Percentiles rank a stretch among this genome's conserved stretches.
phyloP scores from a whole-genome alignment of 2,113 vertebrate genomes.

The Scomber scombrus region DNA sequence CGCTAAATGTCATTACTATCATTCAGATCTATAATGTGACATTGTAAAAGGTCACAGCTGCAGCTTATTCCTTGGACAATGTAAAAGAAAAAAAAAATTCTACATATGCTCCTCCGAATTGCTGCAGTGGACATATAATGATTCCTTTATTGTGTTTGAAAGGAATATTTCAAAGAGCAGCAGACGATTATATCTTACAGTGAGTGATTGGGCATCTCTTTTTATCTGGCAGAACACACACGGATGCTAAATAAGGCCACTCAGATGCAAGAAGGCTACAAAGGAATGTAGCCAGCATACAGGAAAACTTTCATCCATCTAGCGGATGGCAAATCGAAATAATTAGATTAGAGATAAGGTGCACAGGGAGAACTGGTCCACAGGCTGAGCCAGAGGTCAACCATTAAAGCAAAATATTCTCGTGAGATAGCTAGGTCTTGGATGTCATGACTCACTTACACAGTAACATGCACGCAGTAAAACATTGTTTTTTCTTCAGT shows the following conservation, averaged over 20 bases:
- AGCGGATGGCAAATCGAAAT: slow-evolving; percentile 42
- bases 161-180: slow-evolving; percentile 30
- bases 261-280: slow-evolving; percentile 17
- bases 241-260: slow-evolving; percentile 26
- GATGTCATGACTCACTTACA: not conserved
- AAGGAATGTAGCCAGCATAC: slow-evolving; percentile 4
- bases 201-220: slow-evolving; percentile 36
- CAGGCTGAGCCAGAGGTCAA: slow-evolving; percentile 39
- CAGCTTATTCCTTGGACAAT: slow-evolving; percentile 27
- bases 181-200: slow-evolving; percentile 36
- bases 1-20: slow-evolving; percentile 66
- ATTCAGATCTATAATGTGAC: slow-evolving; percentile 64
- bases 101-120: not conserved
- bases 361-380: not conserved
- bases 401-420: slow-evolving; percentile 1
- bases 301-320: slow-evolving; percentile 47
- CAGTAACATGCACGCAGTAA: not conserved
- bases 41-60: slow-evolving; percentile 61
- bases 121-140: not conserved
- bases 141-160: slow-evolving; percentile 11
- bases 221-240: not conserved
- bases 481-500: not conserved
- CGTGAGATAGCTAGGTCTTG: not conserved
- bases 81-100: not conserved
- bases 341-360: slow-evolving; percentile 53